These are phyloP conservation scores for Semibalanus balanoides DNA, from an alignment of 1,140 invertebrate species.

Conservation along the genomic window DNA sequence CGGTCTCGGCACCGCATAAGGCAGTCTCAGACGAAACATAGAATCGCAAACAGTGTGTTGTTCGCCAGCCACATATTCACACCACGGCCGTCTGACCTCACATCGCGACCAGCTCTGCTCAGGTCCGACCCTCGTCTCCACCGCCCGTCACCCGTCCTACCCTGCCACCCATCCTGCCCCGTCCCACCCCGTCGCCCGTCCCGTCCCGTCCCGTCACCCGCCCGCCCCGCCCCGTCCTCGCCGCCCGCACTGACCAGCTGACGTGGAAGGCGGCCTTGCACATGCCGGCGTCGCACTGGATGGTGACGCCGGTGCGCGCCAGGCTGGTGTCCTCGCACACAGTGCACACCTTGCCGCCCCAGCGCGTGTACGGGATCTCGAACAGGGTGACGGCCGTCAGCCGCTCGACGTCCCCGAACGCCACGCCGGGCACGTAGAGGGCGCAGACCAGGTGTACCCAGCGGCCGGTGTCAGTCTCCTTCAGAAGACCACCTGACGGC, in stretches of 20 bases:
- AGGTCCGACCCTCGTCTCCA: no score
- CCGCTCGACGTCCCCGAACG: conserved; percentile 68
- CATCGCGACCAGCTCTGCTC: no score
- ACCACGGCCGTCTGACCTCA: no score
- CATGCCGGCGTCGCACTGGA: conserved; percentile 94
- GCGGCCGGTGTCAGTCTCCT: conserved; percentile 87
- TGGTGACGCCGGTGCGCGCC: conserved; percentile 81
- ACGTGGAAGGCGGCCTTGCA: conserved; percentile 96
- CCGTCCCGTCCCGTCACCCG: no score
- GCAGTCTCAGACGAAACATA: no score
- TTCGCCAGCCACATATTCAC: no score
- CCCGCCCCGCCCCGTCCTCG: no score
- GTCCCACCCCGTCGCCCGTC: no score
- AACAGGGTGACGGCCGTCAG: conserved; percentile 58
- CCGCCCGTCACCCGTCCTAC: no score
- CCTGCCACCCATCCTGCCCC: no score
- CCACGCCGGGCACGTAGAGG: conserved; percentile 89
- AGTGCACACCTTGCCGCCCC: conserved; percentile 76
- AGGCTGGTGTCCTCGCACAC: conserved; percentile 74
- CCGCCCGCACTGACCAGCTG: conserved; percentile 44
- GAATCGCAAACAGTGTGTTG: no score
- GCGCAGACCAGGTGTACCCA: conserved; percentile 98
- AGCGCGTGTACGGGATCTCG: conserved; percentile 88
- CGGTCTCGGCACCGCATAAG: no score
- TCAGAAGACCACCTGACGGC: conserved; percentile 46